Conservation (phyloP, 2,888 invertebrate species). For the Anthophora plumipes region DNA sequence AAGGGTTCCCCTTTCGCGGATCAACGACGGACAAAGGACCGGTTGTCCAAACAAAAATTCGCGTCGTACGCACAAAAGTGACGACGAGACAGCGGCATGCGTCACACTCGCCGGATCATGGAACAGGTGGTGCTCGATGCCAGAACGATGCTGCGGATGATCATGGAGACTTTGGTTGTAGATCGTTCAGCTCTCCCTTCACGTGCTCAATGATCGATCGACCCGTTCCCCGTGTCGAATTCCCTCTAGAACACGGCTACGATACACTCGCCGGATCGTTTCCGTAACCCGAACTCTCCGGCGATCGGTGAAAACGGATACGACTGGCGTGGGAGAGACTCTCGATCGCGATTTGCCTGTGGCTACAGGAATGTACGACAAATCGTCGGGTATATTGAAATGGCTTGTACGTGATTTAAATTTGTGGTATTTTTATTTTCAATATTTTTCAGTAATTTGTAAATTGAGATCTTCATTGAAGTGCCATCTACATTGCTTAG, state of each 20-base stretch:
- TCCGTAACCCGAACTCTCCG: conserved; percentile 59
- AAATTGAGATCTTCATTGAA: no score
- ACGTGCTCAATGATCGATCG: conserved; percentile 60
- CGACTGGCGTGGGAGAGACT: conserved; percentile 8
- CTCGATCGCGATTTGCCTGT: conserved; percentile 17
- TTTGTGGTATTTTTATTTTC: background rate
- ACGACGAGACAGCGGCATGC: conserved; percentile 46
- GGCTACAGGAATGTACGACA: background rate
- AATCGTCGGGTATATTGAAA: background rate
- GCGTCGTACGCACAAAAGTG: conserved; percentile 47
- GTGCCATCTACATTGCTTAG: no score
- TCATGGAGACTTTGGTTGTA: conserved; percentile 19
- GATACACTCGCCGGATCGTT: conserved; percentile 50
- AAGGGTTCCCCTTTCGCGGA: conserved; percentile 57
- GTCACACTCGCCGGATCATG: conserved; percentile 34
- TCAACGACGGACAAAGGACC: conserved; percentile 64
- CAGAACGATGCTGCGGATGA: background rate
- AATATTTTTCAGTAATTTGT: background rate
- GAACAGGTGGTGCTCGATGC: conserved; percentile 66
- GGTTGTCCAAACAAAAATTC: conserved; percentile 69
- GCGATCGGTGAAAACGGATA: conserved; percentile 54
- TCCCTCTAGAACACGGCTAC: conserved; percentile 41
- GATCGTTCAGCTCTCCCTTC: conserved; percentile 24
- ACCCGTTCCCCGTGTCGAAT: conserved; percentile 54
- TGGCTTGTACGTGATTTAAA: background rate